Conservation (phyloP, 2,888 invertebrate genomes). For the Ischnura elegans region DNA sequence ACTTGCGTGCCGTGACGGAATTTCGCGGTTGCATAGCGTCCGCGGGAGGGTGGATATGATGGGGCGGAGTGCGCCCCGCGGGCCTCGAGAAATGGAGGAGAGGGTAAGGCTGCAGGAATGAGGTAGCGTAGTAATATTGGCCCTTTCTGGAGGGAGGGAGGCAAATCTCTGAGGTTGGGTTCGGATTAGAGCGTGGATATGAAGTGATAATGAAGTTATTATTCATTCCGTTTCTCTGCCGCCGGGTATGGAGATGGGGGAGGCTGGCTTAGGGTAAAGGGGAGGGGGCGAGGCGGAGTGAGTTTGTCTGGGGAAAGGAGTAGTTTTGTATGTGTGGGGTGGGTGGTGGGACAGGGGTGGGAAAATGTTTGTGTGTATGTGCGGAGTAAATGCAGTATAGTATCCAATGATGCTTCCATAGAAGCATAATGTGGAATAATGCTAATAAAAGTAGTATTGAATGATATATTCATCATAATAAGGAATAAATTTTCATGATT, state of each 20-base stretch:
- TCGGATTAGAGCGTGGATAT: constrained; percentile 19
- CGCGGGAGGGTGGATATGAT: not conserved
- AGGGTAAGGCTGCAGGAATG: not conserved
- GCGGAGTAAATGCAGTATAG: no score
- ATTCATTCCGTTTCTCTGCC: constrained; percentile 35
- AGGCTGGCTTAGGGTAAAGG: not conserved
- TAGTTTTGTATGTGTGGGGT: not conserved
- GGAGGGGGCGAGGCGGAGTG: not conserved
- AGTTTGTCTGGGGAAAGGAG: not conserved
- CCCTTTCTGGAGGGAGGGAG: not conserved
- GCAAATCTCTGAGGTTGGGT: not conserved
- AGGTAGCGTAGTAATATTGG: no score
- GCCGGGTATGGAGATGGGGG: constrained; percentile 16
- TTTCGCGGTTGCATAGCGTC: constrained; percentile 26
- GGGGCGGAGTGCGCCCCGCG: not conserved
- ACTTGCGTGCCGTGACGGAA: constrained; percentile 61
- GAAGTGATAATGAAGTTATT: constrained; percentile 38
- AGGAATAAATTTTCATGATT: no score
- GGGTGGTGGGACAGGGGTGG: not conserved
- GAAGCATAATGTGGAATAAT: no score
- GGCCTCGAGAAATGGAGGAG: not conserved
- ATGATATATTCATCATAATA: no score
- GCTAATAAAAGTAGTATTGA: no score
- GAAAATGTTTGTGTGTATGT: no score
- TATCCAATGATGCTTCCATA: no score